A percentile compares a stretch with the other conserved stretches of the same genome.
phyloP scores from a whole-genome alignment of 2,113 vertebrate genomes.

The Pelvicachromis taeniatus region DNA sequence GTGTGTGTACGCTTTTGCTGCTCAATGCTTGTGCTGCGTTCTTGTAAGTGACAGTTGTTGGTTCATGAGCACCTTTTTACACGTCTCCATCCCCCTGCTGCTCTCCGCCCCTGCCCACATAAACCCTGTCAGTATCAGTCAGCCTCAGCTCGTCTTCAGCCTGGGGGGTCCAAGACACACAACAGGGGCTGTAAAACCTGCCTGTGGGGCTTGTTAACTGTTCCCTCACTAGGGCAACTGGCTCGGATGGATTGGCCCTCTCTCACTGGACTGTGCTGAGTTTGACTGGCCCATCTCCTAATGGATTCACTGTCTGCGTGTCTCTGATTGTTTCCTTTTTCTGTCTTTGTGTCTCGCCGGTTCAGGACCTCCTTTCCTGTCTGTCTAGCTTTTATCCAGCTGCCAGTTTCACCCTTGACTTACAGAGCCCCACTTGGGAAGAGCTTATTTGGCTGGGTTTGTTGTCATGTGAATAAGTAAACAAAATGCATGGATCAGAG shows the following conservation, averaged over 20 bases:
- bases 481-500: not conserved
- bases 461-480: not conserved
- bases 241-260: constrained; percentile 42
- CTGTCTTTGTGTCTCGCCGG: constrained; percentile 48
- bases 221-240: constrained; percentile 65
- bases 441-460: not conserved
- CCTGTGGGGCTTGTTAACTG: constrained; percentile 63
- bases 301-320: constrained; percentile 45
- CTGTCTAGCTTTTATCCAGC: constrained; percentile 37
- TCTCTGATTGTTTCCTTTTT: constrained; percentile 50
- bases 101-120: constrained; percentile 37
- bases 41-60: constrained; percentile 79
- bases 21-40: not conserved
- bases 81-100: constrained; percentile 28
- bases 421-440: not conserved
- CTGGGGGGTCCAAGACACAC: constrained; percentile 69
- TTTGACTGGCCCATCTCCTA: constrained; percentile 37
- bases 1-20: not conserved
- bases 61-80: constrained; percentile 68
- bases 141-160: constrained; percentile 58
- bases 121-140: constrained; percentile 67
- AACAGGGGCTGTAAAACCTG: constrained; percentile 66
- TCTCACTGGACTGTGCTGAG: not conserved
- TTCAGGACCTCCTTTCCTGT: constrained; percentile 40
- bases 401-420: constrained; percentile 20